Conservation (phyloP, 2,113 vertebrate genomes). For the Rattus rattus region DNA sequence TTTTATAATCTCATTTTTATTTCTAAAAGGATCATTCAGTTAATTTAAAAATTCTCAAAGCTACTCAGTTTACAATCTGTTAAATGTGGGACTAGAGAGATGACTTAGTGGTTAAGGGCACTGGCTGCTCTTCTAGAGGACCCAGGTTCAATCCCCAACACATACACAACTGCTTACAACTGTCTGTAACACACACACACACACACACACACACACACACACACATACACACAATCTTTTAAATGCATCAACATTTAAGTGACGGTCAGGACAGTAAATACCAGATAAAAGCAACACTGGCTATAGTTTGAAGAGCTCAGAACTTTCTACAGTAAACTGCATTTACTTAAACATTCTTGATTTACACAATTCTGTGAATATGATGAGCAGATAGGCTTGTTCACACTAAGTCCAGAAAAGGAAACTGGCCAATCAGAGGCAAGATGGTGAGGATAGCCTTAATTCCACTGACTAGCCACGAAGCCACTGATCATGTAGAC, state of each 20-base stretch:
- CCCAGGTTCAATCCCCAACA: not conserved
- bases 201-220: no score
- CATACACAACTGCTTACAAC: not conserved
- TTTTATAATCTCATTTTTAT: constrained; percentile 40
- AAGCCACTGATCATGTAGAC: not conserved
- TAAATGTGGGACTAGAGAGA: not conserved
- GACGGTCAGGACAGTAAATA: not conserved
- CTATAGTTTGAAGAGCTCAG: not conserved
- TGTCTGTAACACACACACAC: not conserved
- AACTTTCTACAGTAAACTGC: not conserved
- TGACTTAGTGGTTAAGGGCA: not conserved
- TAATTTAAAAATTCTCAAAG: not conserved
- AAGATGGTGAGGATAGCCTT: not conserved
- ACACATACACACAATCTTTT: no score
- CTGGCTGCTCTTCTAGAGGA: not conserved
- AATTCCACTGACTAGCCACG: not conserved
- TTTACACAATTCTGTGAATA: constrained; percentile 25
- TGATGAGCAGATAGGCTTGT: not conserved
- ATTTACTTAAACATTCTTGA: not conserved
- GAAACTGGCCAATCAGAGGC: not conserved
- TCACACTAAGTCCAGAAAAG: not conserved
- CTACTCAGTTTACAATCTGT: not conserved
- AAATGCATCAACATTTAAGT: not conserved
- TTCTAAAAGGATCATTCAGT: constrained; percentile 48
- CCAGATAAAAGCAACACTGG: not conserved